These are phyloP conservation scores for Camptogramma bilineatum DNA, from an alignment of 2,888 invertebrate genomes.

Conservation along the genomic window DNA sequence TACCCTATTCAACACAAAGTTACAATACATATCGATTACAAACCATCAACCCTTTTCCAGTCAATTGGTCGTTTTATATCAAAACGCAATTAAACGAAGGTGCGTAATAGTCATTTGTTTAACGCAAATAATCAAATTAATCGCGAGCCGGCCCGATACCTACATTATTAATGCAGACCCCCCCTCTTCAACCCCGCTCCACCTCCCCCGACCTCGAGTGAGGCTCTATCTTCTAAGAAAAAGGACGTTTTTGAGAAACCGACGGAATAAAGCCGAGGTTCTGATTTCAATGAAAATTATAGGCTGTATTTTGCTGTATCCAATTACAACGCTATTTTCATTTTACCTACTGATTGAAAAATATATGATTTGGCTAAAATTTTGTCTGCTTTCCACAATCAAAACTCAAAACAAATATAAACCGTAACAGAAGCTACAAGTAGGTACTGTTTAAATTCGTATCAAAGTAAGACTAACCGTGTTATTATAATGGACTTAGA, in stretches of 20 bases:
- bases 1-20: background rate
- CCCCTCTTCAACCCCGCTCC: constrained; percentile 49
- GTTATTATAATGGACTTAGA: too few species aligned
- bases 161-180: constrained; percentile 83
- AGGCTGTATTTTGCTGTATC: constrained; percentile 17
- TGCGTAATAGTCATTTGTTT: constrained; percentile 46
- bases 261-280: constrained; percentile 30
- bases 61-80: constrained; percentile 37
- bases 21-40: constrained; percentile 21
- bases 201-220: constrained; percentile 46
- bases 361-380: background rate
- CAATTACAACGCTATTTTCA: constrained; percentile 11
- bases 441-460: too few species aligned
- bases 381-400: background rate
- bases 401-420: background rate
- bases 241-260: constrained; percentile 38
- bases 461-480: too few species aligned
- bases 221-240: constrained; percentile 65
- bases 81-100: constrained; percentile 41
- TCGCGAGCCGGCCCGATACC: constrained; percentile 79
- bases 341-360: background rate
- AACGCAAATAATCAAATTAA: constrained; percentile 82
- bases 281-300: constrained; percentile 25
- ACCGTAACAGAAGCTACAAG: too few species aligned
- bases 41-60: constrained; percentile 25